Percentiles rank a stretch among this genome's conserved stretches.
Conservation (phyloP, 2,113 vertebrate genomes). For the Cyanoramphus novaezelandiae region DNA sequence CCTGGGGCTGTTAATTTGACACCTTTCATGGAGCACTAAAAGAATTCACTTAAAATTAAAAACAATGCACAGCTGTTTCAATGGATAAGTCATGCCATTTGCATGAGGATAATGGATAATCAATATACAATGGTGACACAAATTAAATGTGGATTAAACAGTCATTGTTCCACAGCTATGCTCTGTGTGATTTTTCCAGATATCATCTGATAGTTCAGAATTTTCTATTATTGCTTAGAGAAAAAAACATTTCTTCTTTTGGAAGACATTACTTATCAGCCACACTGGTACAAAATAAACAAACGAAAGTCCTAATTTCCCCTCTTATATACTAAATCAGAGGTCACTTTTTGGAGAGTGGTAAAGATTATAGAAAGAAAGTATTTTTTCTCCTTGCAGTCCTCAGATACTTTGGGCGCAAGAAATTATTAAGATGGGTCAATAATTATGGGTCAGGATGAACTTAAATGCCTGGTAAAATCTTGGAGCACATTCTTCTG, state of each 20-base stretch:
- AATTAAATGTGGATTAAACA: conserved; percentile 63
- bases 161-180: conserved; percentile 40
- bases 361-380: background rate
- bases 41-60: conserved; percentile 67
- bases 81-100: conserved; percentile 63
- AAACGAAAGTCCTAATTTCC: background rate
- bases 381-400: background rate
- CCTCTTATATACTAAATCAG: background rate
- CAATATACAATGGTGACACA: conserved; percentile 57
- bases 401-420: background rate
- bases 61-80: conserved; percentile 62
- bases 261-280: background rate
- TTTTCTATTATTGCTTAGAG: background rate
- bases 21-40: conserved; percentile 57
- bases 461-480: background rate
- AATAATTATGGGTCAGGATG: background rate
- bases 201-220: background rate
- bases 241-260: conserved; percentile 2
- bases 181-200: conserved; percentile 24
- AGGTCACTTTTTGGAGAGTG: background rate
- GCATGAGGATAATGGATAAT: conserved; percentile 66
- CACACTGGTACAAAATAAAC: background rate
- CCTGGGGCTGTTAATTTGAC: conserved; percentile 58
- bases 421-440: background rate
- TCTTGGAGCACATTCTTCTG: too few species aligned